Conservation (phyloP, 2,113 vertebrate species). For the Galemys pyrenaicus region DNA sequence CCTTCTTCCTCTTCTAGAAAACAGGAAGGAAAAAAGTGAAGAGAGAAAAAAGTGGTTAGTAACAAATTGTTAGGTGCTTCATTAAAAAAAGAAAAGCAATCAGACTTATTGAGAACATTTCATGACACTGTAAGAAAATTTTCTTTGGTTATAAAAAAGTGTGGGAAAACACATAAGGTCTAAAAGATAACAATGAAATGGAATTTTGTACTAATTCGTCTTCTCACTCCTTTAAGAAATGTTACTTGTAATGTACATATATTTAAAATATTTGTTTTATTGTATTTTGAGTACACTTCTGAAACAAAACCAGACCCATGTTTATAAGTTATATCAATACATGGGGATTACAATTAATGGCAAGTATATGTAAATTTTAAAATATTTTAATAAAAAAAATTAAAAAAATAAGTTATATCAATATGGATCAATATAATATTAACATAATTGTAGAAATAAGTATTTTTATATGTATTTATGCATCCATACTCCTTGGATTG, state of each 20-base stretch:
- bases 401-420: neutral
- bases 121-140: conserved; percentile 28
- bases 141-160: conserved; percentile 46
- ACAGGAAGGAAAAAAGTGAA: conserved; percentile 85
- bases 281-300: conserved; percentile 2
- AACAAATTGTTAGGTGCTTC: conserved; percentile 78
- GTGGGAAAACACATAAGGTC: neutral
- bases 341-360: no score
- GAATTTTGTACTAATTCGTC: neutral
- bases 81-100: conserved; percentile 52
- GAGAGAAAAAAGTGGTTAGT: conserved; percentile 85
- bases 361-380: no score
- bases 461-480: neutral
- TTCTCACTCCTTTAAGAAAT: neutral
- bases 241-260: neutral
- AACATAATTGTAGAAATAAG: neutral
- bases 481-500: neutral
- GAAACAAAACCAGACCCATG: neutral
- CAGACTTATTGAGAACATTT: conserved; percentile 38
- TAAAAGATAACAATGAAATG: neutral
- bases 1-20: conserved; percentile 95
- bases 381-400: no score
- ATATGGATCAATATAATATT: neutral
- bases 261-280: neutral
- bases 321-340: neutral